Percentiles rank a stretch among this genome's conserved stretches.
phyloP scores from a whole-genome alignment of 2,113 vertebrate genomes.

The Oreochromis spilurus region DNA sequence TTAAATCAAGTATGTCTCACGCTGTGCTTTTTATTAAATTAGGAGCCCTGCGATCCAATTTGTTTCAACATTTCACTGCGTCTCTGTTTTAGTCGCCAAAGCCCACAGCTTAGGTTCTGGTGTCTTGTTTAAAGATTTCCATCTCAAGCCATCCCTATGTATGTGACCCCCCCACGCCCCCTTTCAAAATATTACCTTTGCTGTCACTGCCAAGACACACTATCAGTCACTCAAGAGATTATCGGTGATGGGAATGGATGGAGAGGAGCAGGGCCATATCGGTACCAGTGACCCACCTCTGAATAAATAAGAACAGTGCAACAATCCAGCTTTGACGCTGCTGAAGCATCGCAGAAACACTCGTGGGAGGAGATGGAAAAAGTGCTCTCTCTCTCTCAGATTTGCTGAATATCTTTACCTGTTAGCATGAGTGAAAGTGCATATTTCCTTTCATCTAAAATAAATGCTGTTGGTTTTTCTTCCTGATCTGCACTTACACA shows the following conservation, averaged over 20 bases:
- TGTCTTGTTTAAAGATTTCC: constrained; percentile 45
- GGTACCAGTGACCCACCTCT: neutral
- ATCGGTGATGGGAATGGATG: constrained; percentile 20
- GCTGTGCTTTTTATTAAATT: constrained; percentile 63
- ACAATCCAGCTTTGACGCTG: constrained; percentile 24
- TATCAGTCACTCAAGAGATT: constrained; percentile 46
- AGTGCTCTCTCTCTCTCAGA: neutral
- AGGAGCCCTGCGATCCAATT: constrained; percentile 49
- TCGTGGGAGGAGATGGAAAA: neutral
- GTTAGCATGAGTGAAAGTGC: neutral
- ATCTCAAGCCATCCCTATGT: constrained; percentile 30
- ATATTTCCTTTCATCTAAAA: neutral
- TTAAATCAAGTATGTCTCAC: constrained; percentile 62
- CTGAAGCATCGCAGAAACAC: neutral
- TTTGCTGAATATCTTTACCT: neutral
- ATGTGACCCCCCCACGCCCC: constrained; percentile 16
- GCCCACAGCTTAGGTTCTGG: constrained; percentile 35
- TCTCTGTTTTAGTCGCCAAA: constrained; percentile 54
- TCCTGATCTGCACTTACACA: neutral
- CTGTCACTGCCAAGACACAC: constrained; percentile 63
- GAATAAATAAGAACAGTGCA: constrained; percentile 13
- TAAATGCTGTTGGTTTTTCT: neutral
- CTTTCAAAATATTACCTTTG: constrained; percentile 64
- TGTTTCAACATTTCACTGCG: constrained; percentile 57
- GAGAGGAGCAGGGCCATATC: neutral